phyloP scores from a whole-genome alignment of 1,140 invertebrate genomes.

The Drosophila ercepeae region DNA sequence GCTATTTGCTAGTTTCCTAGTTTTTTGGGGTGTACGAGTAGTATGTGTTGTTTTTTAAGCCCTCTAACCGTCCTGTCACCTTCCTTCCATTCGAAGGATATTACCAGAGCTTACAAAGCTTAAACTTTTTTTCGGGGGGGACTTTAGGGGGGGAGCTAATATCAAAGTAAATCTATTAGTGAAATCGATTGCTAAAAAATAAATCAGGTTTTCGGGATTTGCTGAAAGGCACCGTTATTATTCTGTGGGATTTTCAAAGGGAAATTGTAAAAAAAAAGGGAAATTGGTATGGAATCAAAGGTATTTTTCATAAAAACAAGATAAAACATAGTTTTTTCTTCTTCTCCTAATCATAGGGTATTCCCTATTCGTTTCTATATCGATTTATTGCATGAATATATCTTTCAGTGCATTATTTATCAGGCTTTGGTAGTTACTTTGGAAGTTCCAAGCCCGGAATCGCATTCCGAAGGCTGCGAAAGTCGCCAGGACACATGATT shows the following conservation, averaged over 20 bases:
- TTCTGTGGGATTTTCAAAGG: background rate
- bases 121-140: background rate
- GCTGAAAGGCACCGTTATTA: background rate
- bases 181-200: background rate
- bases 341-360: background rate
- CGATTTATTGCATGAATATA: too few relatives aligned
- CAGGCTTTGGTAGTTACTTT: conserved; percentile 9
- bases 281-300: too few relatives aligned
- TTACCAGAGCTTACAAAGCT: conserved; percentile 14
- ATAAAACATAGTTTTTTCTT: background rate
- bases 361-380: too few relatives aligned
- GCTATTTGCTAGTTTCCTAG: conserved; percentile 63
- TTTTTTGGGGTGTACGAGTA: conserved; percentile 32
- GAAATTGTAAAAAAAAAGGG: background rate
- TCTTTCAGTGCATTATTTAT: conserved; percentile 55
- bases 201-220: background rate
- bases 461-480: background rate
- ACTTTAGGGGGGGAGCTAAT: background rate
- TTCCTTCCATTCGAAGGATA: conserved; percentile 9
- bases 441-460: background rate
- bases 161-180: background rate
- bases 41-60: conserved; percentile 1
- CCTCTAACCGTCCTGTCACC: conserved; percentile 28
- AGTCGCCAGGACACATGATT: conserved; percentile 11
- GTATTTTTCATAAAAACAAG: too few relatives aligned